A percentile compares a stretch with the other conserved stretches of the same genome.
phyloP scores from a whole-genome alignment of 2,113 vertebrate genomes.

The Eonycteris spelaea region DNA sequence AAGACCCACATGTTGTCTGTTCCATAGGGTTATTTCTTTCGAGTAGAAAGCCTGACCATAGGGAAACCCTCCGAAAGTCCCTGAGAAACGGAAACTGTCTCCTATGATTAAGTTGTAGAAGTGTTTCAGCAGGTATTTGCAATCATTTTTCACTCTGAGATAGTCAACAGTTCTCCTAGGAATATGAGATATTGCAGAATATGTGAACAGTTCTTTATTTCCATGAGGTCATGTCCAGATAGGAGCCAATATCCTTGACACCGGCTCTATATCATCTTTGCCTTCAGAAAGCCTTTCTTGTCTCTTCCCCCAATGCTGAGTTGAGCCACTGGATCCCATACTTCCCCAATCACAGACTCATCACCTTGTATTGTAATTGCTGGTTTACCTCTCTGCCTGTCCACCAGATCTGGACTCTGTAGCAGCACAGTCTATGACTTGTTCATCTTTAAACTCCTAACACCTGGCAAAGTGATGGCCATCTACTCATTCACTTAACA shows the following conservation, averaged over 20 bases:
- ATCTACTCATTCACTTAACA: background rate
- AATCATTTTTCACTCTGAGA: background rate
- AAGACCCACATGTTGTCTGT: background rate
- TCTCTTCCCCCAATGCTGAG: background rate
- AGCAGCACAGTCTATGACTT: background rate
- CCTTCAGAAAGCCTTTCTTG: background rate
- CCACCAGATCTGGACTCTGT: background rate
- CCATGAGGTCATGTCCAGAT: background rate
- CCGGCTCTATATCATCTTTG: background rate
- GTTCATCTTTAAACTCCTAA: background rate
- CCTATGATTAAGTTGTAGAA: background rate
- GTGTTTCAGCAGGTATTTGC: background rate
- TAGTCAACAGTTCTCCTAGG: background rate
- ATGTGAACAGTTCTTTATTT: background rate
- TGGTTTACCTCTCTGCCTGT: background rate
- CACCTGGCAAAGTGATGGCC: background rate
- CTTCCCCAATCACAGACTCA: background rate
- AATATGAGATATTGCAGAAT: background rate
- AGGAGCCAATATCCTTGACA: background rate
- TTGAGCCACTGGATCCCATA: background rate
- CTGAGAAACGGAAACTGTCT: background rate
- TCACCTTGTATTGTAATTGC: background rate
- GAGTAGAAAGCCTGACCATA: background rate
- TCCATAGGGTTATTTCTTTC: background rate
- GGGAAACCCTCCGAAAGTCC: background rate